phyloP scores from a whole-genome alignment of 2,113 vertebrate genomes.

The Istiophorus platypterus region DNA sequence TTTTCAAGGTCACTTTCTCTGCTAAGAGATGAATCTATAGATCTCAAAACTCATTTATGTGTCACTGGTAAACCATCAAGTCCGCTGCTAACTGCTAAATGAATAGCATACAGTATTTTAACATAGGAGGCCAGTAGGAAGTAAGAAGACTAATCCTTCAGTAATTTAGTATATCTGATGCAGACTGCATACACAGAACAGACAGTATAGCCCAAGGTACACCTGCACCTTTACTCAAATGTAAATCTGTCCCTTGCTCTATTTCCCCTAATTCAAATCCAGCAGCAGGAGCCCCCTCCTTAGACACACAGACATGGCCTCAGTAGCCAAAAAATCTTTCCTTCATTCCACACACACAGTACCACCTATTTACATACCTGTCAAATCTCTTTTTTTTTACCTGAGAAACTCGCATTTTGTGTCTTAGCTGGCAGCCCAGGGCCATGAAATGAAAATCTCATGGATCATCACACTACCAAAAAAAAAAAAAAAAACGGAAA shows the following conservation, averaged over 20 bases:
- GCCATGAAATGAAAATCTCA: conserved; percentile 54
- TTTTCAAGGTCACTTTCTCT: conserved; percentile 28
- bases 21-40: neutral
- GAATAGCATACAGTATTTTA: conserved; percentile 4
- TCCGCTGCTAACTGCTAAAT: neutral
- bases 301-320: neutral
- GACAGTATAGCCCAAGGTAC: conserved; percentile 34
- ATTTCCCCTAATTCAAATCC: conserved; percentile 27
- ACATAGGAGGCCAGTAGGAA: neutral
- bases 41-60: neutral
- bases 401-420: conserved; percentile 18
- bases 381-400: conserved; percentile 9
- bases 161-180: conserved; percentile 37
- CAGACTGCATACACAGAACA: conserved; percentile 17
- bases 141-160: conserved; percentile 37
- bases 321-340: neutral
- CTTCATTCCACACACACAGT: neutral
- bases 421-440: conserved; percentile 10
- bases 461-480: conserved; percentile 37
- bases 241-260: conserved; percentile 16
- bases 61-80: neutral
- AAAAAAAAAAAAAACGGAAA: neutral
- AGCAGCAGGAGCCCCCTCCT: conserved; percentile 7
- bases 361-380: conserved; percentile 31
- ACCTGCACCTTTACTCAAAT: conserved; percentile 42